Conservation (phyloP, 1,140 invertebrate genomes). For the Drosophila asahinai region DNA sequence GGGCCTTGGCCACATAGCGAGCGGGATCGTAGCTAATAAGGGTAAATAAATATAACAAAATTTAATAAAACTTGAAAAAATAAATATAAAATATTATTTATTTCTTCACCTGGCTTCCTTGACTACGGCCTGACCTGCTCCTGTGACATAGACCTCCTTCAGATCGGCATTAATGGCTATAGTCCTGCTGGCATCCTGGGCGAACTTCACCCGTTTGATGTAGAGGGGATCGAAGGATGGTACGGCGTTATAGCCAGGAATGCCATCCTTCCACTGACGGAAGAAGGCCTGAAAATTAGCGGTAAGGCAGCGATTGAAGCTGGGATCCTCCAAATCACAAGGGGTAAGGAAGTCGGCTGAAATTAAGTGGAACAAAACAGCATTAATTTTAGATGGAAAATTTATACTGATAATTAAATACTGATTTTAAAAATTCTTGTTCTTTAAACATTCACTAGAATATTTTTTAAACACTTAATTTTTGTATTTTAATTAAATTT, state of each 20-base stretch:
- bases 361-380: neutral
- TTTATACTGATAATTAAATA: too few relatives aligned
- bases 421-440: too few relatives aligned
- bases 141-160: slow-evolving; percentile 54
- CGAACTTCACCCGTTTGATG: slow-evolving; percentile 61
- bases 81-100: neutral
- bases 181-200: slow-evolving; percentile 41
- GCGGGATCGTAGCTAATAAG: slow-evolving; percentile 56
- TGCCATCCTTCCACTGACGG: slow-evolving; percentile 65
- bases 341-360: slow-evolving; percentile 61
- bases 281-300: slow-evolving; percentile 60
- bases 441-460: neutral
- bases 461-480: too few relatives aligned
- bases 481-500: neutral
- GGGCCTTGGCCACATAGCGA: slow-evolving; percentile 26
- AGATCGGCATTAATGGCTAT: slow-evolving; percentile 65
- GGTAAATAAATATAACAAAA: too few relatives aligned
- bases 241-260: slow-evolving; percentile 58
- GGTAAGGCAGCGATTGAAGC: slow-evolving; percentile 51
- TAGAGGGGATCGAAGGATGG: slow-evolving; percentile 58
- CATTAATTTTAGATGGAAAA: neutral
- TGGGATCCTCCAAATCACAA: slow-evolving; percentile 49
- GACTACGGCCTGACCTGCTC: slow-evolving; percentile 35
- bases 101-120: slow-evolving; percentile 47
- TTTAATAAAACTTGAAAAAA: neutral